Percentiles rank a stretch among this genome's conserved stretches.
Evolutionary conservation across 1,140 invertebrate genomes (phyloP).

Genomic region (Drosophila sucinea): DNA sequence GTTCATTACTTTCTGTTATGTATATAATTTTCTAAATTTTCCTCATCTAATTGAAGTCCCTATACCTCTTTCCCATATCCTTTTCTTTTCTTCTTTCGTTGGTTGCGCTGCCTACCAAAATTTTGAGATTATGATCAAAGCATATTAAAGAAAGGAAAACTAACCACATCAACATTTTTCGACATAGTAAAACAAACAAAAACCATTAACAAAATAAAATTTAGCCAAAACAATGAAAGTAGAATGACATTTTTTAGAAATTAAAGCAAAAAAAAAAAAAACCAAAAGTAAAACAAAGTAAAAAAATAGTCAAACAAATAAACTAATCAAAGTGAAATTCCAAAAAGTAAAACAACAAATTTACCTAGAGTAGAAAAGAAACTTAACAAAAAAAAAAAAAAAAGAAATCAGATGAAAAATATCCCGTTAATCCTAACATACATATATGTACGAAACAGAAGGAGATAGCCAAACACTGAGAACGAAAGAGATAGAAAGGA

Average conservation of each 20-base stretch:
- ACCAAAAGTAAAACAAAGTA: slow-evolving; percentile 40
- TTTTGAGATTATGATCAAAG: neutral
- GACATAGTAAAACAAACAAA: slow-evolving; percentile 15
- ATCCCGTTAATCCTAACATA: slow-evolving; percentile 2
- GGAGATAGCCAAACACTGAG: neutral
- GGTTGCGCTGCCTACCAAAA: neutral
- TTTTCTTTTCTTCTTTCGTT: neutral
- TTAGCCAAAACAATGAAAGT: slow-evolving; percentile 47
- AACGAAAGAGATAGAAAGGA: neutral
- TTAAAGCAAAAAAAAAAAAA: slow-evolving; percentile 42
- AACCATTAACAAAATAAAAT: slow-evolving; percentile 44
- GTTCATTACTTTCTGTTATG: too few species aligned
- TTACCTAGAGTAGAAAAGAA: slow-evolving; percentile 6
- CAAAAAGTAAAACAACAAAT: slow-evolving; percentile 21
- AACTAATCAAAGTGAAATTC: slow-evolving; percentile 45
- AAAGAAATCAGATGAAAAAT: neutral
- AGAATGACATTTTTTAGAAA: slow-evolving; percentile 51
- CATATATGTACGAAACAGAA: neutral
- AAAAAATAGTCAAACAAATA: slow-evolving; percentile 49
- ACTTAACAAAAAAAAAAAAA: slow-evolving; percentile 4
- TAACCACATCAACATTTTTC: slow-evolving; percentile 3
- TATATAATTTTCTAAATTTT: too few species aligned
- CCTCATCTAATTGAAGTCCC: too few species aligned
- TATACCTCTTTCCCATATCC: neutral
- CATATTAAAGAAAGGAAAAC: neutral